Evolutionary conservation across 2,888 invertebrate genomes (phyloP).

Genomic region (Cyrtodaria siliqua): DNA sequence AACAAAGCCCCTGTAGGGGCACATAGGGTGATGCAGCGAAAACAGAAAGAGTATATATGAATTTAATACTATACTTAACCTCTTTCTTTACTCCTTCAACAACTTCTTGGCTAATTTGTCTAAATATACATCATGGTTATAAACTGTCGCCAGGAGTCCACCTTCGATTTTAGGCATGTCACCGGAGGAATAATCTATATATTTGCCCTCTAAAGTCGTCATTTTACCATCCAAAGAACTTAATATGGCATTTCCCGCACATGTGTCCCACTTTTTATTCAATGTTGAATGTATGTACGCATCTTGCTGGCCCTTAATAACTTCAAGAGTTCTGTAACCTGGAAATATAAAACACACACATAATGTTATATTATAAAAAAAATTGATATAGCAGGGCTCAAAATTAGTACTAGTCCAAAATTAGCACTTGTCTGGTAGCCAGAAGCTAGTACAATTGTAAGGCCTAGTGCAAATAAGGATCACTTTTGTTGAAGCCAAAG

Average conservation of each 20-base stretch:
- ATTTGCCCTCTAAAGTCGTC: constrained; percentile 90
- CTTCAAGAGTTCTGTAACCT: constrained; percentile 92
- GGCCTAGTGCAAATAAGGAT: too few species aligned
- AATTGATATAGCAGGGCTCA: too few species aligned
- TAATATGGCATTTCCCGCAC: constrained; percentile 95
- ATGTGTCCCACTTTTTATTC: constrained; percentile 99
- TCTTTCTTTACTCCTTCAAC: constrained; percentile 17
- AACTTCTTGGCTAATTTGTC: constrained; percentile 66
- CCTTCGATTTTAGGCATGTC: constrained; percentile 84
- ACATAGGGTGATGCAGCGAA: too few species aligned
- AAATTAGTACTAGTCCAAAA: too few species aligned
- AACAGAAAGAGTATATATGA: too few species aligned
- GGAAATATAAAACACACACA: constrained; percentile 18
- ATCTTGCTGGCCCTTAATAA: constrained; percentile 92
- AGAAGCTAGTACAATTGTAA: too few species aligned
- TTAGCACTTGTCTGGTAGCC: too few species aligned
- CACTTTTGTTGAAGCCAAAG: too few species aligned
- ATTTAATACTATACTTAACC: too few species aligned
- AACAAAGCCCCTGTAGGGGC: too few species aligned
- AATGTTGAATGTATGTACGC: constrained; percentile 96
- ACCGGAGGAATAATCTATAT: constrained; percentile 89
- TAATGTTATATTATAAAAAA: too few species aligned
- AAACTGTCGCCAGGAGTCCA: constrained; percentile 91
- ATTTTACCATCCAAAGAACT: constrained; percentile 91
- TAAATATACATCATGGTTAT: constrained; percentile 78